A percentile compares a stretch with the other conserved stretches of the same genome.
phyloP scores from a whole-genome alignment of 1,140 invertebrate genomes.

The Thaumatotibia leucotreta region DNA sequence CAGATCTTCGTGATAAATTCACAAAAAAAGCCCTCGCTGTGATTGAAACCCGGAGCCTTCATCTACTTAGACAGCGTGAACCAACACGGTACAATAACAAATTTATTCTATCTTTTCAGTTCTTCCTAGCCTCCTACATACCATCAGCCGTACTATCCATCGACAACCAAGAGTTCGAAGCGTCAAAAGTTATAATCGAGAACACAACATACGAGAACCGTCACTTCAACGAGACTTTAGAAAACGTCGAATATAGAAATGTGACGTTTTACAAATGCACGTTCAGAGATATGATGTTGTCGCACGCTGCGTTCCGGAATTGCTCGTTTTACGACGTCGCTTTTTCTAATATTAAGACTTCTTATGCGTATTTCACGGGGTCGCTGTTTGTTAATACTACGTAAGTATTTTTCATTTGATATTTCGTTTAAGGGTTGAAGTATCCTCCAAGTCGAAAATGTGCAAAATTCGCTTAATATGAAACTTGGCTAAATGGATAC shows the following conservation, averaged over 20 bases:
- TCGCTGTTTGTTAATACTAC: conserved; percentile 63
- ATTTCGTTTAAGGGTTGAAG: not conserved
- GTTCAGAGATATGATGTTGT: conserved; percentile 68
- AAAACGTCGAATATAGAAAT: conserved; percentile 62
- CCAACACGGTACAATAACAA: no score
- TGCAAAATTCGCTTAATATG: no score
- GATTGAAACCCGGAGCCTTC: no score
- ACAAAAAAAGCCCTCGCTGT: no score
- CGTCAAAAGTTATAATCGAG: conserved; percentile 28
- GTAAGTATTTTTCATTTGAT: conserved; percentile 44
- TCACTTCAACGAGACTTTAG: conserved; percentile 55
- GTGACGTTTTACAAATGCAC: conserved; percentile 63
- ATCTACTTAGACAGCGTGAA: no score
- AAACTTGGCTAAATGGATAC: no score
- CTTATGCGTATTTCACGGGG: conserved; percentile 58
- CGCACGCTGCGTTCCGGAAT: conserved; percentile 68
- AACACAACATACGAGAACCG: conserved; percentile 38
- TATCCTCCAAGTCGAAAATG: no score
- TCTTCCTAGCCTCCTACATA: conserved; percentile 61
- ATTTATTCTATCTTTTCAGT: no score
- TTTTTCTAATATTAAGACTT: conserved; percentile 70
- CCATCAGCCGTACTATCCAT: conserved; percentile 48
- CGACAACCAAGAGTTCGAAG: conserved; percentile 50
- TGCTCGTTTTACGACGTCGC: conserved; percentile 66
- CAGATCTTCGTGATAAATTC: no score